A percentile compares a stretch with the other conserved stretches of the same genome.
phyloP scores from a whole-genome alignment of 2,113 vertebrate species.

The Ammospiza nelsoni region DNA sequence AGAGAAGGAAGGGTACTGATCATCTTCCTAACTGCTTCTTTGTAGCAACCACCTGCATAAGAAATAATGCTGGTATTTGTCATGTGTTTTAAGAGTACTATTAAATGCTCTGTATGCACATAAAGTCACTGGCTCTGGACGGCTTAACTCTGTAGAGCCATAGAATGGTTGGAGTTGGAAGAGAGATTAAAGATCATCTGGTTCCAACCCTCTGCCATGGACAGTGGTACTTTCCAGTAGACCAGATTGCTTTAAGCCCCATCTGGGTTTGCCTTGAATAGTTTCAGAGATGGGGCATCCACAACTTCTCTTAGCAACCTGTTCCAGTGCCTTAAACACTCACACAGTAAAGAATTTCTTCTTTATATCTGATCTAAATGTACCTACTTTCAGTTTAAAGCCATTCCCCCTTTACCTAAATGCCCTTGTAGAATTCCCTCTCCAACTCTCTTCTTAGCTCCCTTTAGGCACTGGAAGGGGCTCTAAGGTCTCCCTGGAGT shows the following conservation, averaged over 20 bases:
- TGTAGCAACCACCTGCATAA: conserved; percentile 26
- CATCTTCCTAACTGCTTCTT: conserved; percentile 50
- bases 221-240: neutral
- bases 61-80: conserved; percentile 43
- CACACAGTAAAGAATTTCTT: neutral
- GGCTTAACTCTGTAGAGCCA: neutral
- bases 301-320: neutral
- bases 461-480: neutral
- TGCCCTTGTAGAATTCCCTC: neutral
- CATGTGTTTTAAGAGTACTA: neutral
- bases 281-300: neutral
- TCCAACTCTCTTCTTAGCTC: neutral
- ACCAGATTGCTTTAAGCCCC: neutral
- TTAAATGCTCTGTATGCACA: neutral
- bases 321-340: neutral
- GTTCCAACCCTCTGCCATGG: neutral
- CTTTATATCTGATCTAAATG: neutral
- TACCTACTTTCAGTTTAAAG: neutral
- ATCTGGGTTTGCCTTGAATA: neutral
- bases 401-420: neutral
- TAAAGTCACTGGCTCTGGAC: neutral
- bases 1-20: conserved; percentile 11
- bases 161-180: neutral
- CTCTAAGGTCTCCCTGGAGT: neutral
- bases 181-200: neutral